Conservation (phyloP, 2,888 invertebrate species). For the Synanthedon formicaeformis region DNA sequence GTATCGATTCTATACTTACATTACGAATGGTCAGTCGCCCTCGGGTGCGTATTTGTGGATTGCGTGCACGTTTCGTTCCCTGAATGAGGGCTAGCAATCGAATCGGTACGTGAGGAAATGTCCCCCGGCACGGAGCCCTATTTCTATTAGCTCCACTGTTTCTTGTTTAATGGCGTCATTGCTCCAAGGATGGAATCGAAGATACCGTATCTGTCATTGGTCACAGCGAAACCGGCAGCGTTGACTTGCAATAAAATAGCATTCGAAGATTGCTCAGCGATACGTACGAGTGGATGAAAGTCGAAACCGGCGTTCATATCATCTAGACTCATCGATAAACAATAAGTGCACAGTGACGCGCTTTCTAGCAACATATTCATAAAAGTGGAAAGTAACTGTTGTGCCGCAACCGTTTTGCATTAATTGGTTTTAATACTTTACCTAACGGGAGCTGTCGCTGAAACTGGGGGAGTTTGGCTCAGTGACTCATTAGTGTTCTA, state of each 20-base stretch:
- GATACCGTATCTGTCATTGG: too few species aligned
- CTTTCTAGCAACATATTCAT: conserved; percentile 19
- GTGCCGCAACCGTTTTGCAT: conserved; percentile 28
- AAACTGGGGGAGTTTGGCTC: conserved; percentile 22
- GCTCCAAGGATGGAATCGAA: neutral
- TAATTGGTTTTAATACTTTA: conserved; percentile 42
- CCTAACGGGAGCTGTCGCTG: conserved; percentile 25
- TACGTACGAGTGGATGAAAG: neutral
- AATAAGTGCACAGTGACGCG: conserved; percentile 21
- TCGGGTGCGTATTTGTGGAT: conserved; percentile 31
- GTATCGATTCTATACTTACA: conserved; percentile 20
- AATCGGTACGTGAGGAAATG: conserved; percentile 38
- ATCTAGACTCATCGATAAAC: conserved; percentile 20
- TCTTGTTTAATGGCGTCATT: neutral
- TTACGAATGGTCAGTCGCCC: conserved; percentile 12
- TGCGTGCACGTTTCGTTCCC: conserved; percentile 43
- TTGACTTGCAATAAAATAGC: neutral
- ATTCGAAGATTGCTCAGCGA: neutral
- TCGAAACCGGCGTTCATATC: neutral
- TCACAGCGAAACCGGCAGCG: too few species aligned
- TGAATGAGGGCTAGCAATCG: conserved; percentile 36
- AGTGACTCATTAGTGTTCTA: conserved; percentile 43
- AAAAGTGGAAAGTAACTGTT: conserved; percentile 22
- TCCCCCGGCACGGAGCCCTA: conserved; percentile 25
- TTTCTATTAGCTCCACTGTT: conserved; percentile 22